phyloP scores from a whole-genome alignment of 2,113 vertebrate species.

The Chascanopsetta lugubris region DNA sequence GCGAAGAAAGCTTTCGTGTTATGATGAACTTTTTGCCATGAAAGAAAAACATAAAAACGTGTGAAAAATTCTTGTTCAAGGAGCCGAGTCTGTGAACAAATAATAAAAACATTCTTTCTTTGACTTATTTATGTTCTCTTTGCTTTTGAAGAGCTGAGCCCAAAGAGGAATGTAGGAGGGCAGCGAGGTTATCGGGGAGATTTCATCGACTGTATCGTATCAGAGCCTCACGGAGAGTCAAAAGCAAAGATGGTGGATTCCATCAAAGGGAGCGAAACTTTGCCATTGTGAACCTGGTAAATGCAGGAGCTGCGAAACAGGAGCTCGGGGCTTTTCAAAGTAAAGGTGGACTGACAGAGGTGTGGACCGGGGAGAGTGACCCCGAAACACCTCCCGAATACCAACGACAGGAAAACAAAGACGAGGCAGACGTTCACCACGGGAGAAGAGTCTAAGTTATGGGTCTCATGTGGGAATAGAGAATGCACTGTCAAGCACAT shows the following conservation, averaged over 20 bases:
- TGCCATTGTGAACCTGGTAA: not conserved
- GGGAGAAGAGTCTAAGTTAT: not conserved
- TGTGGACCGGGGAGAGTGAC: not conserved
- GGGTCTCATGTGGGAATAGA: slow-evolving; percentile 4
- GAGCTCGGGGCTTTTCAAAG: not conserved
- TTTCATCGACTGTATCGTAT: not conserved
- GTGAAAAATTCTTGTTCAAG: no score
- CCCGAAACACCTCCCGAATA: not conserved
- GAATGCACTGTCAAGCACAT: not conserved
- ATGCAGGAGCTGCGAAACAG: not conserved
- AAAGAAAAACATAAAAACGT: no score
- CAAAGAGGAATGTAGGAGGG: not conserved
- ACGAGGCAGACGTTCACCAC: not conserved
- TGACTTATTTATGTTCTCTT: not conserved
- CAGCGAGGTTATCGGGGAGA: slow-evolving; percentile 1
- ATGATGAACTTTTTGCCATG: no score
- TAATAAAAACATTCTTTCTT: not conserved
- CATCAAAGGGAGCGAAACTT: slow-evolving; percentile 20
- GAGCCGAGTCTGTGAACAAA: no score
- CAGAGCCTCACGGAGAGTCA: not conserved
- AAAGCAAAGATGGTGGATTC: slow-evolving; percentile 1
- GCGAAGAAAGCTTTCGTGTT: no score
- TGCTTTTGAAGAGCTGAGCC: not conserved
- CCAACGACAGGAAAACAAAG: slow-evolving; percentile 21
- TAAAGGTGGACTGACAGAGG: not conserved